These are phyloP conservation scores for Pseudeuparius sepicola DNA, from an alignment of 2,888 invertebrate genomes.

Conservation along the genomic window DNA sequence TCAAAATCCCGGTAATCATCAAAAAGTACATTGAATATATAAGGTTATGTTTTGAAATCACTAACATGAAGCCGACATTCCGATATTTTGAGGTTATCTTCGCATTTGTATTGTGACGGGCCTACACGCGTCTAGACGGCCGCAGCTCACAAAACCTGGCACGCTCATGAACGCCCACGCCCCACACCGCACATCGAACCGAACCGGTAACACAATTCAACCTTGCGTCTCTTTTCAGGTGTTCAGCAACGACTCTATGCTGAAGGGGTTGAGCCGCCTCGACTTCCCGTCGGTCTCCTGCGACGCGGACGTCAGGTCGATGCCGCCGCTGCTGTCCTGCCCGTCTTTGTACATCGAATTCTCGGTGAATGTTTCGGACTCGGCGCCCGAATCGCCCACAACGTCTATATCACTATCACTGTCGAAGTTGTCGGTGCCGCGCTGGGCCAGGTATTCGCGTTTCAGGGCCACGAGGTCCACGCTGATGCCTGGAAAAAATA, in stretches of 20 bases:
- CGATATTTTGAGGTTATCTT: no score
- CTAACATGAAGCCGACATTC: no score
- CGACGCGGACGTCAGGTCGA: conserved; percentile 41
- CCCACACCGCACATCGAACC: no score
- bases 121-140: no score
- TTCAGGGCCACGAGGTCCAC: conserved; percentile 79
- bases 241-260: conserved; percentile 79
- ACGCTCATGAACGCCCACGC: no score
- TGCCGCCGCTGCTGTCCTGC: conserved; percentile 30
- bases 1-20: no score
- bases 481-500: conserved; percentile 48
- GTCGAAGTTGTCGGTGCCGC: conserved; percentile 44
- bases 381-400: conserved; percentile 69
- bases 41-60: no score
- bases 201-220: no score
- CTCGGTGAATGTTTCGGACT: conserved; percentile 52
- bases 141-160: no score
- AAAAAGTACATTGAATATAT: no score
- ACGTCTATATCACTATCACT: conserved; percentile 75
- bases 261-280: conserved; percentile 70
- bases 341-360: conserved; percentile 32
- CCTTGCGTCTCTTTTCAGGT: no score
- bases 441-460: conserved; percentile 75
- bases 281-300: conserved; percentile 37
- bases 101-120: no score